A percentile compares a stretch with the other conserved stretches of the same genome.
phyloP scores from a whole-genome alignment of 2,888 invertebrate species.

The Hemithea aestivaria region DNA sequence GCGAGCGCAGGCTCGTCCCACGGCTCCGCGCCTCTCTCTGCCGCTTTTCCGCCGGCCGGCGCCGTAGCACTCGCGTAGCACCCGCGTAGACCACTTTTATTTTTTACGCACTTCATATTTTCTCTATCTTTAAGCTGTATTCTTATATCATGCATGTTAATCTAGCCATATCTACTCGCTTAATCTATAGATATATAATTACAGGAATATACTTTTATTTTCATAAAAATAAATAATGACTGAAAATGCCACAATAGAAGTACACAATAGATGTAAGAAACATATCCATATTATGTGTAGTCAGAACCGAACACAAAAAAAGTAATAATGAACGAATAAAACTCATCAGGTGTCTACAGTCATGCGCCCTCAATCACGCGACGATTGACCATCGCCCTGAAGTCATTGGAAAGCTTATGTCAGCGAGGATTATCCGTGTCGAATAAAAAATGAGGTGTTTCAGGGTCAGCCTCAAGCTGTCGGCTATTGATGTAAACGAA shows the following conservation, averaged over 20 bases:
- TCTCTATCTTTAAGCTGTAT: not conserved
- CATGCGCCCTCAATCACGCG: too few relatives aligned
- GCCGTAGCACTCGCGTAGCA: constrained; percentile 44
- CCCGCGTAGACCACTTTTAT: constrained; percentile 47
- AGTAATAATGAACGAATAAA: too few relatives aligned
- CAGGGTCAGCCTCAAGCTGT: constrained; percentile 40
- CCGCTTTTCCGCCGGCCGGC: constrained; percentile 49
- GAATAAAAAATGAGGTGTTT: constrained; percentile 38
- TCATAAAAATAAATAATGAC: too few relatives aligned
- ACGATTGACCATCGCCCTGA: not conserved
- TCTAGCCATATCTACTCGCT: too few relatives aligned
- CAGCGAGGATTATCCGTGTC: constrained; percentile 28
- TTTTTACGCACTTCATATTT: constrained; percentile 17
- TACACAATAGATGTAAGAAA: too few relatives aligned
- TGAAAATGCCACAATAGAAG: too few relatives aligned
- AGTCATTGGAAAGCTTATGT: constrained; percentile 19
- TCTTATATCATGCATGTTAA: too few relatives aligned
- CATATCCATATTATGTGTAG: too few relatives aligned
- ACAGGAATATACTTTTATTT: too few relatives aligned
- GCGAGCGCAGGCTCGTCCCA: constrained; percentile 63
- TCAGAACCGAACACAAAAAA: too few relatives aligned
- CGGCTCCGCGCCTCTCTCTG: constrained; percentile 43
- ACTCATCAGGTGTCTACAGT: too few relatives aligned
- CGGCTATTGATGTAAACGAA: constrained; percentile 31
- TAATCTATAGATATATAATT: too few relatives aligned